These are phyloP conservation scores for Chaenogobius annularis DNA, from an alignment of 2,113 vertebrate species.

Conservation along the genomic window DNA sequence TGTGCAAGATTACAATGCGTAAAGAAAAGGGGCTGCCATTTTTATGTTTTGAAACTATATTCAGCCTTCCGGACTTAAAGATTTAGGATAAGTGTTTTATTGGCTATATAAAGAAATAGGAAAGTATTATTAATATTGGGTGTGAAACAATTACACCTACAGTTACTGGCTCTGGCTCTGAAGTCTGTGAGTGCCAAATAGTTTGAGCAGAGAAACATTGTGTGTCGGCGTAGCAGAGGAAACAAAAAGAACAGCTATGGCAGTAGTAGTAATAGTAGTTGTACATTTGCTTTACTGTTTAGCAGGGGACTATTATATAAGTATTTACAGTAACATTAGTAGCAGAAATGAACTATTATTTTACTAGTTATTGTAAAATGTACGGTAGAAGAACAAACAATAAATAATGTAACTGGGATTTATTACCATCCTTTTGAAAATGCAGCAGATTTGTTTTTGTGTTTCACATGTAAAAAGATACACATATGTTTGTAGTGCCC, in stretches of 20 bases:
- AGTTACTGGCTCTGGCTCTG: neutral
- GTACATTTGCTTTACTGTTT: neutral
- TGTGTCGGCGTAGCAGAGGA: neutral
- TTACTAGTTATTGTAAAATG: no score
- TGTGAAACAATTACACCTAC: neutral
- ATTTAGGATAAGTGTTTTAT: neutral
- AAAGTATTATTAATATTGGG: conserved; percentile 1
- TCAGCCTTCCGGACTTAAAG: neutral
- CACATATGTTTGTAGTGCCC: neutral
- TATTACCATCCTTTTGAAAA: neutral
- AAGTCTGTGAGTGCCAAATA: neutral
- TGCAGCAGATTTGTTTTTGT: neutral
- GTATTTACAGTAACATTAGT: neutral
- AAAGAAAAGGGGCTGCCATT: conserved; percentile 13
- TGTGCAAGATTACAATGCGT: conserved; percentile 23
- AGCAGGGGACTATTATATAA: neutral
- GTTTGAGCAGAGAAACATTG: conserved; percentile 10
- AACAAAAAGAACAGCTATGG: neutral
- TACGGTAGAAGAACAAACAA: no score
- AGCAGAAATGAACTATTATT: neutral
- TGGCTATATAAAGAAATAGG: neutral
- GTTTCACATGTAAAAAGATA: neutral
- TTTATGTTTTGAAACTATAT: neutral
- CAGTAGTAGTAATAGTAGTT: neutral
- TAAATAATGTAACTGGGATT: neutral